phyloP scores from a whole-genome alignment of 2,888 invertebrate genomes.

The Calameuta filiformis region DNA sequence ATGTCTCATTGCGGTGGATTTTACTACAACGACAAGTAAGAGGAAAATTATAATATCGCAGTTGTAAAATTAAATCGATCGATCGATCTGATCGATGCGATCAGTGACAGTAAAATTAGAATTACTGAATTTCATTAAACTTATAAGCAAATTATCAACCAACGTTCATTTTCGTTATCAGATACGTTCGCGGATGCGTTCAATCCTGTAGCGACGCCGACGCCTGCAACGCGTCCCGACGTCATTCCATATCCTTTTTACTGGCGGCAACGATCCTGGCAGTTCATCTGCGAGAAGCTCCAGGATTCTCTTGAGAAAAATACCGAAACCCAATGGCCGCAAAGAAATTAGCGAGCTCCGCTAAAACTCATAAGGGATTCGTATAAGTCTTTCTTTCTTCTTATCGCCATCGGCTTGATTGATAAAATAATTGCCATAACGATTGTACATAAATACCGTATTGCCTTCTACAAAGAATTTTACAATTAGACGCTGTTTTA shows the following conservation, averaged over 20 bases:
- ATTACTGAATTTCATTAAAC: background rate
- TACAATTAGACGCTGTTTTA: background rate
- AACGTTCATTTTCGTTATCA: constrained; percentile 57
- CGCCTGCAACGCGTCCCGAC: constrained; percentile 78
- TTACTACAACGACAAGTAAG: constrained; percentile 85
- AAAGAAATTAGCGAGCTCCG: no score
- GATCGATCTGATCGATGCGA: no score
- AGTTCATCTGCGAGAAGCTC: constrained; percentile 2
- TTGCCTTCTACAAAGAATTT: constrained; percentile 10
- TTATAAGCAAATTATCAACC: background rate
- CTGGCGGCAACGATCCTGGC: constrained; percentile 34
- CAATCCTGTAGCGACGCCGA: constrained; percentile 94
- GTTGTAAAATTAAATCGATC: background rate
- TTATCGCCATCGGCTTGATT: background rate
- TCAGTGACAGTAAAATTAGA: background rate
- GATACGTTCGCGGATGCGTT: constrained; percentile 92
- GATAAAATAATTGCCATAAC: background rate
- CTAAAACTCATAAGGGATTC: background rate
- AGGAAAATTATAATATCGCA: constrained; percentile 6
- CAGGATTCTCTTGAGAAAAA: background rate
- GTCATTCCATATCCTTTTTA: constrained; percentile 25
- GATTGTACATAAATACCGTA: constrained; percentile 6
- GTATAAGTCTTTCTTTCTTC: background rate
- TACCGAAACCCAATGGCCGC: no score
- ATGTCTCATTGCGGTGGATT: constrained; percentile 98